Percentiles rank a stretch among this genome's conserved stretches.
Conservation (phyloP, 2,888 invertebrate species). For the Eristalinus sepulchralis region DNA sequence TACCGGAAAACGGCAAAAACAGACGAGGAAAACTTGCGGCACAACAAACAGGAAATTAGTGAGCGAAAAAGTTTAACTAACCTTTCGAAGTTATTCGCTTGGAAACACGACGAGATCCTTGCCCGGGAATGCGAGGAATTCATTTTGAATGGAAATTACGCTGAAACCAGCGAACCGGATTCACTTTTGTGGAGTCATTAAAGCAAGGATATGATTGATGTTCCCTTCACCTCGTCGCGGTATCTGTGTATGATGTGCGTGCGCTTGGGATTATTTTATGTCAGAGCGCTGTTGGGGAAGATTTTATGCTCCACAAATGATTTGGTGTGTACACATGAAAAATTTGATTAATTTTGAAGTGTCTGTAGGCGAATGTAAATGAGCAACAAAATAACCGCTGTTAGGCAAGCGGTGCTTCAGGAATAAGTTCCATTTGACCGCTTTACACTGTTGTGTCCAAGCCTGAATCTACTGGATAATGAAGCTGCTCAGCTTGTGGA, state of each 20-base stretch:
- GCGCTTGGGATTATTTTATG: background rate
- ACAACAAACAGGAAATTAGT: slow-evolving; percentile 24
- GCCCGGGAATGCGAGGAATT: background rate
- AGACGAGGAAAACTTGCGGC: background rate
- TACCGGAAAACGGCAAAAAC: background rate
- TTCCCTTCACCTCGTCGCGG: background rate
- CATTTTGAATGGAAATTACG: background rate
- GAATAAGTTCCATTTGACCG: no score
- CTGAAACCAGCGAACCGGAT: background rate
- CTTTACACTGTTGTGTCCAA: no score
- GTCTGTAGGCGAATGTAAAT: no score
- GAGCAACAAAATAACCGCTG: no score
- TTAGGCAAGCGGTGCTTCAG: no score
- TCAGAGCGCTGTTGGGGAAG: background rate
- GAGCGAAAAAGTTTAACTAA: slow-evolving; percentile 22
- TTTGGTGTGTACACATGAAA: no score
- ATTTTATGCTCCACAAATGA: background rate
- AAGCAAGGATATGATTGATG: background rate
- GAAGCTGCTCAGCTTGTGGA: no score
- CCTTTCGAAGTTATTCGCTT: slow-evolving; percentile 28
- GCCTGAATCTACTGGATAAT: no score
- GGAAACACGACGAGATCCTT: slow-evolving; percentile 6
- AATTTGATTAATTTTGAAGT: no score
- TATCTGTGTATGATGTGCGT: background rate
- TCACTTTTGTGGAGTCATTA: background rate